Evolutionary conservation across 2,888 invertebrate genomes (phyloP).

Genomic region (Neria commutata): DNA sequence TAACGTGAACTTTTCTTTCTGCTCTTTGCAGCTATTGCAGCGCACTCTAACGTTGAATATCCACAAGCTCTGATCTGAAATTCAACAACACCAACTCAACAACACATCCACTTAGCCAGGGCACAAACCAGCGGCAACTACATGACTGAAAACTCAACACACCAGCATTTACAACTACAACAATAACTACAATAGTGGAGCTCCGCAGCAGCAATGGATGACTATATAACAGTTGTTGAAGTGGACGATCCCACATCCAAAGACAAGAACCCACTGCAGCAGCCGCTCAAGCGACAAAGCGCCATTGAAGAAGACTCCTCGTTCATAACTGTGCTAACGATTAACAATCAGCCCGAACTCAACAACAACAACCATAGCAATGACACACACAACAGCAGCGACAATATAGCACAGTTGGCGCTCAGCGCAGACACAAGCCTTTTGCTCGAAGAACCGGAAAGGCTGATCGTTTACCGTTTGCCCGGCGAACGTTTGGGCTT

Average conservation of each 20-base stretch:
- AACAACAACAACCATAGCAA: conserved; percentile 38
- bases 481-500: conserved; percentile 91
- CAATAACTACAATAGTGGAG: conserved; percentile 11
- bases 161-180: conserved; percentile 26
- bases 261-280: conserved; percentile 51
- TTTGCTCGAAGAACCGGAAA: conserved; percentile 65
- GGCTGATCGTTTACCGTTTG: conserved; percentile 81
- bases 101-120: conserved; percentile 4
- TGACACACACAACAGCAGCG: conserved; percentile 31
- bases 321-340: conserved; percentile 69
- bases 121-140: conserved; percentile 23
- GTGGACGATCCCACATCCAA: conserved; percentile 64
- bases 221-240: conserved; percentile 69
- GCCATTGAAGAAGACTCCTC: conserved; percentile 57
- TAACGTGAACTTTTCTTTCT: conserved; percentile 5
- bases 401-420: too few relatives aligned
- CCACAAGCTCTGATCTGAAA: neutral
- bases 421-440: conserved; percentile 17
- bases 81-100: conserved; percentile 14
- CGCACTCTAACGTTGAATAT: conserved; percentile 4
- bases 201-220: conserved; percentile 36
- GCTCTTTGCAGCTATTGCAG: too few relatives aligned
- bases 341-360: conserved; percentile 60
- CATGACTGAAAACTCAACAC: too few relatives aligned
- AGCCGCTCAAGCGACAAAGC: conserved; percentile 48